A percentile compares a stretch with the other conserved stretches of the same genome.
Conservation (phyloP, 2,797 vertebrate species). For the Alosa sapidissima region DNA sequence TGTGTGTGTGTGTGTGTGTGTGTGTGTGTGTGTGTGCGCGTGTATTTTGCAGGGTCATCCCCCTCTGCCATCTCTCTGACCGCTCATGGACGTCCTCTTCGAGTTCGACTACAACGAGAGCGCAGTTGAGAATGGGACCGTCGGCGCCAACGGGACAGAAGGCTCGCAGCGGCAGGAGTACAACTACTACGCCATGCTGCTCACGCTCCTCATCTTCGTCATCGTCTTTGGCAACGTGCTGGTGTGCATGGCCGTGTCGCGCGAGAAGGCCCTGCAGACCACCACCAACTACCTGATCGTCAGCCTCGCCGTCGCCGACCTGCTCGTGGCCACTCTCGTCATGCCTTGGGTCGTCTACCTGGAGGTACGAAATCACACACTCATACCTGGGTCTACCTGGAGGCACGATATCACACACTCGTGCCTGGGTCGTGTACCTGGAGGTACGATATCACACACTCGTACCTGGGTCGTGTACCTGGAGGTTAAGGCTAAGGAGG, state of each 20-base stretch:
- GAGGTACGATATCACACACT: too few relatives aligned
- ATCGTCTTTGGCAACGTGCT: conserved; percentile 97
- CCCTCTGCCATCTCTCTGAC: background rate
- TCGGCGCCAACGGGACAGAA: background rate
- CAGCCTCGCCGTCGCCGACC: conserved; percentile 93
- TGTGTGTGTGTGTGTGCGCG: background rate
- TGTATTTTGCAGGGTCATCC: background rate
- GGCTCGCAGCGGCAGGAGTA: conserved; percentile 61
- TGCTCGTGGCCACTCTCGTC: conserved; percentile 93
- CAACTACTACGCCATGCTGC: conserved; percentile 97
- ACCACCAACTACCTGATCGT: conserved; percentile 99
- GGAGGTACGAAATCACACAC: conserved; percentile 64
- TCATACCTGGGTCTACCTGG: background rate
- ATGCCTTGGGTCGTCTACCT: conserved; percentile 98
- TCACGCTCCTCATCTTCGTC: conserved; percentile 94
- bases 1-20: conserved; percentile 13
- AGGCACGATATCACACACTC: background rate
- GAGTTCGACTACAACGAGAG: background rate
- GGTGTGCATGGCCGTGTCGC: conserved; percentile 96
- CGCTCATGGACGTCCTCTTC: background rate
- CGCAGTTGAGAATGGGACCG: background rate
- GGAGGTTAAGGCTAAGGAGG: too few relatives aligned
- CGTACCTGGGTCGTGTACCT: too few relatives aligned
- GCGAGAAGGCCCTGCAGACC: conserved; percentile 95
- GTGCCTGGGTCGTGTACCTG: too few relatives aligned